Conservation (phyloP, 2,113 vertebrate species). For the Alouatta palliata region DNA sequence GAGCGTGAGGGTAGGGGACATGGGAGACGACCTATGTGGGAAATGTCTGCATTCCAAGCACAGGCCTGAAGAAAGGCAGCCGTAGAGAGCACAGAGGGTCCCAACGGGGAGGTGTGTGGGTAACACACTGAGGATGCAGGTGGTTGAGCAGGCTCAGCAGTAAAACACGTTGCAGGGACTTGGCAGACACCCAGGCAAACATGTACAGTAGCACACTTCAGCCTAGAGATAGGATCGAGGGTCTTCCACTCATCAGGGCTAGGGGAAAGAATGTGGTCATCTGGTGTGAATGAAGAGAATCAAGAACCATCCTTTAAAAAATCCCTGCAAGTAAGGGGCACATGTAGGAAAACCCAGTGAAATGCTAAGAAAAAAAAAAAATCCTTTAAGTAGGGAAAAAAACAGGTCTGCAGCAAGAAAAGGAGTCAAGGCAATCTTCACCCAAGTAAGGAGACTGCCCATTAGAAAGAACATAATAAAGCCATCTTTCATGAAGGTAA, state of each 20-base stretch:
- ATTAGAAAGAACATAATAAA: neutral
- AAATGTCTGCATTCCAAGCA: neutral
- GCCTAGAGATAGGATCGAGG: neutral
- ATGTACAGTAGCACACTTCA: neutral
- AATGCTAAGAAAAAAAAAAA: neutral
- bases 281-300: neutral
- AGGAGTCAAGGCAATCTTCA: neutral
- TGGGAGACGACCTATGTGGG: neutral
- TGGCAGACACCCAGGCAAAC: neutral
- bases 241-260: neutral
- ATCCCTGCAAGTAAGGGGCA: neutral
- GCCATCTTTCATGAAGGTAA: neutral
- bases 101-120: neutral
- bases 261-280: neutral
- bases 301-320: neutral
- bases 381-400: neutral
- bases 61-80: neutral
- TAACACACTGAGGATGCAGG: neutral
- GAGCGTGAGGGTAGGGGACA: neutral
- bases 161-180: neutral
- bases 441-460: neutral
- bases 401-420: neutral
- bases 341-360: neutral
- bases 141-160: neutral
- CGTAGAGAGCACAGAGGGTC: neutral